phyloP scores from a whole-genome alignment of 2,888 invertebrate species.

The Phaedon cochleariae region DNA sequence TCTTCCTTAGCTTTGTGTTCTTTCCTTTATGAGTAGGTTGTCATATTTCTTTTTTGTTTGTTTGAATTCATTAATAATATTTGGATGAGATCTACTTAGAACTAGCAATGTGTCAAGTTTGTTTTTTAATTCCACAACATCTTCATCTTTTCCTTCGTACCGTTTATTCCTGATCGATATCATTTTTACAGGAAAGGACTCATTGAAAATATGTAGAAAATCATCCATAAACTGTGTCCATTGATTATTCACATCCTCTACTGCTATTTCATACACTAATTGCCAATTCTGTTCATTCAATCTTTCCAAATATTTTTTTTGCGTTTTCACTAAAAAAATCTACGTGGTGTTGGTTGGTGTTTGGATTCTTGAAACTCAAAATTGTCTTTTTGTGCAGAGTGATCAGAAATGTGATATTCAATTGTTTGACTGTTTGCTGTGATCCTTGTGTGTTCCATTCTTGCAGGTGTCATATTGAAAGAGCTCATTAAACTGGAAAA shows the following conservation, averaged over 20 bases:
- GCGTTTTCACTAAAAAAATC: neutral
- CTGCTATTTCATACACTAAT: neutral
- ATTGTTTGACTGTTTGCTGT: constrained; percentile 1
- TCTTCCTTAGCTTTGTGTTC: neutral
- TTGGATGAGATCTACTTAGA: too few species aligned
- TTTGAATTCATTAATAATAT: neutral
- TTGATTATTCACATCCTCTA: neutral
- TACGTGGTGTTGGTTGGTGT: neutral
- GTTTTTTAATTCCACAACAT: too few species aligned
- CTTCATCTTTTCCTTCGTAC: neutral
- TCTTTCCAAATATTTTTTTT: neutral
- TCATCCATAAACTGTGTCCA: neutral
- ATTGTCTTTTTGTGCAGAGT: neutral
- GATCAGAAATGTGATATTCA: neutral
- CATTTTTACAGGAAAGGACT: neutral
- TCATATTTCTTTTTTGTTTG: too few species aligned
- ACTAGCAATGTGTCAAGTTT: too few species aligned
- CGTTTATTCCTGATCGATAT: neutral
- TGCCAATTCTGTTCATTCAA: neutral
- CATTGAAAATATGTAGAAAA: neutral
- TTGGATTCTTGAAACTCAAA: neutral
- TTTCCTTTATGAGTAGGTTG: neutral
- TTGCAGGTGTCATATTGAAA: neutral
- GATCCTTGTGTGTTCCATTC: neutral
- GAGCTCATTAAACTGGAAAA: neutral